A percentile compares a stretch with the other conserved stretches of the same genome.
These are phyloP conservation scores for Megaleporinus macrocephalus DNA, from an alignment of 2,113 vertebrate genomes.

Conservation along the genomic window DNA sequence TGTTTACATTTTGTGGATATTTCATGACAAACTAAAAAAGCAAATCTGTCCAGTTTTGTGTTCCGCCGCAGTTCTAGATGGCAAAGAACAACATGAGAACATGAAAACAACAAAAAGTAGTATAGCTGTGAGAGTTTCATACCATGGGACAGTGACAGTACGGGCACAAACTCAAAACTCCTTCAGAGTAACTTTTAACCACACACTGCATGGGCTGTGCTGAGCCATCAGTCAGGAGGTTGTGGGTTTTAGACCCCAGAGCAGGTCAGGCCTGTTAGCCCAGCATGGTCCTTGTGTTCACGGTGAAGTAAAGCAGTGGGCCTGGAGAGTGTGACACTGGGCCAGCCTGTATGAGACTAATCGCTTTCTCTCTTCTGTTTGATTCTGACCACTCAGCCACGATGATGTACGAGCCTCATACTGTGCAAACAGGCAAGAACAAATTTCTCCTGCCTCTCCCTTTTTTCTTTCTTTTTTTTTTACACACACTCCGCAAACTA, in stretches of 20 bases:
- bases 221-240: constrained; percentile 40
- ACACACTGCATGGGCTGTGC: constrained; percentile 16
- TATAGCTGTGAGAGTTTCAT: too few species aligned
- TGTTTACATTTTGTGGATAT: too few species aligned
- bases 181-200: not conserved
- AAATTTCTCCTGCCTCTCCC: constrained; percentile 76
- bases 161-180: not conserved
- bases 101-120: too few species aligned
- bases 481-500: constrained; percentile 17
- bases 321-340: constrained; percentile 53
- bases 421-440: constrained; percentile 76
- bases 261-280: constrained; percentile 52
- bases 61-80: too few species aligned
- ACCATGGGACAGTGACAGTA: too few species aligned
- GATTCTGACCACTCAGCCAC: constrained; percentile 60
- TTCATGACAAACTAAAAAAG: too few species aligned
- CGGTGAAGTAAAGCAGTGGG: constrained; percentile 48
- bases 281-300: constrained; percentile 49
- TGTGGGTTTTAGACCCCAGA: constrained; percentile 33
- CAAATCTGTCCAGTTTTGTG: too few species aligned
- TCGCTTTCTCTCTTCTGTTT: constrained; percentile 63
- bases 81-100: too few species aligned
- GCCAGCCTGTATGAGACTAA: constrained; percentile 61
- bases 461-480: too few species aligned
- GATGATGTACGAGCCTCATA: constrained; percentile 78